Evolutionary conservation across 2,888 invertebrate genomes (phyloP).

Genomic region (Trichacis sp.): DNA sequence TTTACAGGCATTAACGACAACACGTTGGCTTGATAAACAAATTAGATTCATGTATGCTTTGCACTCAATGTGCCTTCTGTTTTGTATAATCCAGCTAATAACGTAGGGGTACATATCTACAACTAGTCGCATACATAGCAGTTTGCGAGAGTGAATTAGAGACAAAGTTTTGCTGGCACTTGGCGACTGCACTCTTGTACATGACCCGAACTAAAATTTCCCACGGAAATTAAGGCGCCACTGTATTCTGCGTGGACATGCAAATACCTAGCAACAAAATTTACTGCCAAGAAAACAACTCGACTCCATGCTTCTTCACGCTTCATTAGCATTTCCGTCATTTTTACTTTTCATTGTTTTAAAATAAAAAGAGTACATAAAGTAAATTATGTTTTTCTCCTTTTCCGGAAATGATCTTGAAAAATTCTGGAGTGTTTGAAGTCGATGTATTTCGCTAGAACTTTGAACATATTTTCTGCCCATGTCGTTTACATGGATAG

Average conservation of each 20-base stretch:
- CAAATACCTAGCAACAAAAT: neutral
- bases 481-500: no score
- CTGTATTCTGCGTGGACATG: neutral
- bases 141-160: conserved; percentile 37
- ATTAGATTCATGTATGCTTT: conserved; percentile 31
- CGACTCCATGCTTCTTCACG: neutral
- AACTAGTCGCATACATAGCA: conserved; percentile 37
- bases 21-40: conserved; percentile 34
- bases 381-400: no score
- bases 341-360: no score
- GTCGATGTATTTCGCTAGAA: no score
- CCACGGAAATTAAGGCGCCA: conserved; percentile 30
- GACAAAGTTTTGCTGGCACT: conserved; percentile 39
- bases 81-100: conserved; percentile 39
- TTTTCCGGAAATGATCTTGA: no score
- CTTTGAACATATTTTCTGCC: no score
- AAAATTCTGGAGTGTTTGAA: no score
- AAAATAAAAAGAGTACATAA: no score
- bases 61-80: conserved; percentile 22
- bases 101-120: conserved; percentile 28
- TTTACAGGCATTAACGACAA: conserved; percentile 17
- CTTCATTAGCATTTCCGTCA: neutral
- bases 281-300: neutral
- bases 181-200: conserved; percentile 33
- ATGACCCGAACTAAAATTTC: conserved; percentile 34